These are phyloP conservation scores for Coregonus clupeaformis DNA, from an alignment of 2,113 vertebrate genomes.

Conservation along the genomic window DNA sequence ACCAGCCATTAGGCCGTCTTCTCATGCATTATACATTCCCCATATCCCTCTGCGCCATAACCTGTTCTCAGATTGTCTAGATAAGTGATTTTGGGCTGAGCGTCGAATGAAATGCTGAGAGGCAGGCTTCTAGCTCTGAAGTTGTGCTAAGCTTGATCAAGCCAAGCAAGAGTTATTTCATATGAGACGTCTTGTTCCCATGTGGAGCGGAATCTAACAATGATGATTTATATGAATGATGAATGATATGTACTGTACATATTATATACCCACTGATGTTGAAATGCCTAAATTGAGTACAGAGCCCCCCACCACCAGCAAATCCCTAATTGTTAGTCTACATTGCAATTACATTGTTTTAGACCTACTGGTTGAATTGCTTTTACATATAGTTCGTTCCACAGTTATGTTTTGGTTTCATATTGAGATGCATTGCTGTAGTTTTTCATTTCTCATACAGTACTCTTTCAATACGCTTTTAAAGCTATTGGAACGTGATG, in stretches of 20 bases:
- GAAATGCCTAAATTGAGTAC: background rate
- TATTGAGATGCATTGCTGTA: background rate
- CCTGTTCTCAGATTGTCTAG: conserved; percentile 66
- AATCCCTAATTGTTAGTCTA: background rate
- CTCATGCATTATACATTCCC: conserved; percentile 70
- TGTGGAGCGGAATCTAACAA: background rate
- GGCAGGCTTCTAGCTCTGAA: conserved; percentile 53
- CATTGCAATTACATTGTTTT: background rate
- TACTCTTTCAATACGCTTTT: background rate
- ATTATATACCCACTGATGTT: background rate
- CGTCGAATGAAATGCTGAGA: conserved; percentile 66
- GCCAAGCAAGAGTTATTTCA: conserved; percentile 30
- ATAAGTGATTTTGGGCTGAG: conserved; percentile 68
- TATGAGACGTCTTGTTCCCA: conserved; percentile 11
- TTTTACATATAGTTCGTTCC: background rate
- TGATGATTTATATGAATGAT: background rate
- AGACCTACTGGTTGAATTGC: background rate
- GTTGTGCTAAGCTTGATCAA: conserved; percentile 47
- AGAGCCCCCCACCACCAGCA: background rate
- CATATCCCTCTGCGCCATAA: conserved; percentile 63
- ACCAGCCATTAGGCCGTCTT: conserved; percentile 62
- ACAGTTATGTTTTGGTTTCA: background rate
- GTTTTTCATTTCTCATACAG: background rate
- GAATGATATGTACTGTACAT: background rate
- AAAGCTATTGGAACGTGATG: background rate